These are phyloP conservation scores for Hyphantria cunea DNA, from an alignment of 1,140 invertebrate species.

Conservation along the genomic window DNA sequence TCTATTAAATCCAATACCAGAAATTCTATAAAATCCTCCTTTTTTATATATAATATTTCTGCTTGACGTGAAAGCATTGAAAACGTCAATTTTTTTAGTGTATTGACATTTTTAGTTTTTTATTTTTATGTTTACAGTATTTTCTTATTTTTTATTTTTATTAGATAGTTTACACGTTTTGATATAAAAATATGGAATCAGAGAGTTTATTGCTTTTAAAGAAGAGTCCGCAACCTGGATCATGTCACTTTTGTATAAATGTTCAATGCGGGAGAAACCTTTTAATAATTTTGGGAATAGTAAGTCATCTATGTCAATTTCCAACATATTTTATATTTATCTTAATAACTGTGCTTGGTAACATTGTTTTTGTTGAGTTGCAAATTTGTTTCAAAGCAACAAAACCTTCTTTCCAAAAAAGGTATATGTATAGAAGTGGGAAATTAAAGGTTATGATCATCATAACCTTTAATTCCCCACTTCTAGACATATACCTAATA, in stretches of 20 bases:
- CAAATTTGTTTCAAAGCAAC: no score
- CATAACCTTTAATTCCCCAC: no score
- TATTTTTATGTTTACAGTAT: background rate
- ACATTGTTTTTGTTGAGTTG: no score
- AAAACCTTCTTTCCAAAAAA: no score
- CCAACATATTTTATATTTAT: background rate
- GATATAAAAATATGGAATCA: conserved; percentile 8
- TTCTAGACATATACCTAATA: no score
- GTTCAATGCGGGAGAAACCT: conserved; percentile 4
- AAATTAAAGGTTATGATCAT: no score
- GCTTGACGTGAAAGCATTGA: no score
- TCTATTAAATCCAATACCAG: no score
- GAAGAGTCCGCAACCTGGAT: background rate
- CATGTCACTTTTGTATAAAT: conserved; percentile 6
- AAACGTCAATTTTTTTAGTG: background rate
- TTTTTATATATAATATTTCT: background rate
- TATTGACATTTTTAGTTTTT: conserved; percentile 1
- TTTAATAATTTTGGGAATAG: conserved; percentile 8
- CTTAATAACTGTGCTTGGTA: no score
- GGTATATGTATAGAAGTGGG: no score
- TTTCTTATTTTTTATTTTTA: background rate
- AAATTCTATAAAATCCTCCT: conserved; percentile 1
- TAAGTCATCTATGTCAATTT: background rate
- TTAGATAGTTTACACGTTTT: background rate
- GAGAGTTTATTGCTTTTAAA: background rate